phyloP scores from a whole-genome alignment of 2,797 vertebrate species.

The Helostoma temminkii region DNA sequence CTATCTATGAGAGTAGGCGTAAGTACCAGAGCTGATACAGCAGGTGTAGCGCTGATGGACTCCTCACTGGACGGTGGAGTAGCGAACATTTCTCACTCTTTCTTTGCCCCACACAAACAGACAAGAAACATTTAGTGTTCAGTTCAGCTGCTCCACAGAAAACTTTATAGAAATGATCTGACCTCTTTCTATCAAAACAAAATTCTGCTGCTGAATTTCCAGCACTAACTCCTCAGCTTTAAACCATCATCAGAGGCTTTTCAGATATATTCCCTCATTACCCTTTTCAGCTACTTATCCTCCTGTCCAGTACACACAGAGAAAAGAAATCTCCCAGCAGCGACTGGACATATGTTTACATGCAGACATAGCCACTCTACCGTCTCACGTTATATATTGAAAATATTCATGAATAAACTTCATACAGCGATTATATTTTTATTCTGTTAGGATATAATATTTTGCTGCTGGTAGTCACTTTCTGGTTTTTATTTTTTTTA shows the following conservation, averaged over 20 bases:
- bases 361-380: conserved; percentile 15
- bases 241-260: conserved; percentile 6
- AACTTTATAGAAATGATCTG: not conserved
- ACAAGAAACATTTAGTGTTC: not conserved
- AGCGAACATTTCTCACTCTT: conserved; percentile 16
- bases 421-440: conserved; percentile 15
- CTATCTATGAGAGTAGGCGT: conserved; percentile 99
- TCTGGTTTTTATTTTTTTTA: conserved; percentile 6
- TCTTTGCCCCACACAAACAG: conserved; percentile 10
- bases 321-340: not conserved
- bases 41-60: conserved; percentile 27
- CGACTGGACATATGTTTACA: conserved; percentile 24
- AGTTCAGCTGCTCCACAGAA: not conserved
- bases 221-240: conserved; percentile 2
- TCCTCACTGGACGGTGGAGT: conserved; percentile 30
- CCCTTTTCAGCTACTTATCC: conserved; percentile 23
- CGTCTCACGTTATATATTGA: conserved; percentile 16
- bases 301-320: not conserved
- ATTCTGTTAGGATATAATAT: not conserved
- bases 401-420: conserved; percentile 31
- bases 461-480: not conserved
- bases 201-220: conserved; percentile 3
- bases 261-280: not conserved
- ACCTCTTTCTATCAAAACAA: conserved; percentile 4
- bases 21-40: conserved; percentile 84